phyloP scores from a whole-genome alignment of 2,888 invertebrate species.

The Eledone cirrhosa region DNA sequence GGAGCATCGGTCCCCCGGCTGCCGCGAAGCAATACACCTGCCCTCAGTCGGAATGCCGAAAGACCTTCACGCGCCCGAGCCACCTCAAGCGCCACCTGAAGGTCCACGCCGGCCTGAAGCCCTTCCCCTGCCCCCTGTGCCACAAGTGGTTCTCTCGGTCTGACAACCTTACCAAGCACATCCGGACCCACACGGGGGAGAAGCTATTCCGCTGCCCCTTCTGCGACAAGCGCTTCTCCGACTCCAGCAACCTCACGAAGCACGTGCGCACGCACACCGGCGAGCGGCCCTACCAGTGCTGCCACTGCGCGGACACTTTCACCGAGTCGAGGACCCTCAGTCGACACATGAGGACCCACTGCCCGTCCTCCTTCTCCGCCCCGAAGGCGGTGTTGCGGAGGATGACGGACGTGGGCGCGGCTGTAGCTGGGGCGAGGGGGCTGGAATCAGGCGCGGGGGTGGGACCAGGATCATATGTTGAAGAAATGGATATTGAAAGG shows the following conservation, averaged over 20 bases:
- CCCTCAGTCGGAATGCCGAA: neutral
- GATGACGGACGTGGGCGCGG: neutral
- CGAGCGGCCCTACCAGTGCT: neutral
- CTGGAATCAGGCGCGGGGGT: too few species aligned
- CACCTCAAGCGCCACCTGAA: constrained; percentile 10
- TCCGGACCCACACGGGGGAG: neutral
- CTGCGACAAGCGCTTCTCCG: neutral
- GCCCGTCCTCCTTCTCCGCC: too few species aligned
- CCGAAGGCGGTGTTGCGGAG: neutral
- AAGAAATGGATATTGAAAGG: too few species aligned
- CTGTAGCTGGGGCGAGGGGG: too few species aligned
- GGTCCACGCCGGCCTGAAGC: neutral
- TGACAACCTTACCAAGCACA: neutral
- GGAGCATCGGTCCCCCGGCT: too few species aligned
- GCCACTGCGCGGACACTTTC: neutral
- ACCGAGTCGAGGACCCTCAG: neutral
- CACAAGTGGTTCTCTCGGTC: neutral
- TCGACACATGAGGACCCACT: neutral
- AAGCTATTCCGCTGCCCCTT: neutral
- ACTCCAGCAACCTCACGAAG: neutral
- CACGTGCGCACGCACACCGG: neutral
- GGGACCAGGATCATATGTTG: too few species aligned
- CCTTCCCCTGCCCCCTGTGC: neutral
- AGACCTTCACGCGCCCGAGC: neutral
- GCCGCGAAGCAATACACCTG: too few species aligned